phyloP scores from a whole-genome alignment of 2,113 vertebrate genomes.

The Stictonetta naevosa region DNA sequence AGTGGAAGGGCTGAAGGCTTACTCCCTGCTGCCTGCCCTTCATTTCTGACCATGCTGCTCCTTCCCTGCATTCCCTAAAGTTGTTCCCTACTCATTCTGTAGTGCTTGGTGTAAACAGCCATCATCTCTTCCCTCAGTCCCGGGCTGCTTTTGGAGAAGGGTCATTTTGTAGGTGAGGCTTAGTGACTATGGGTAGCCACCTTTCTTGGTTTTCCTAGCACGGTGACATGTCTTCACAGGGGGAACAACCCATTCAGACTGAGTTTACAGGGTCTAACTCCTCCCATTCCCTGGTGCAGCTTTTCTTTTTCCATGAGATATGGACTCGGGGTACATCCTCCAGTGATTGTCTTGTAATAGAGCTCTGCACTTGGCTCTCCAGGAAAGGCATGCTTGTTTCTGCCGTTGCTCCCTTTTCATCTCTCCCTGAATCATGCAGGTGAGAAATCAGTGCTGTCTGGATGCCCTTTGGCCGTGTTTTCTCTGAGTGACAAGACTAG shows the following conservation, averaged over 20 bases:
- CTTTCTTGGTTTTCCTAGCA: background rate
- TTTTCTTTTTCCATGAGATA: background rate
- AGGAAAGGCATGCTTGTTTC: background rate
- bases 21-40: background rate
- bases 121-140: background rate
- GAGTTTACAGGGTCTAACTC: background rate
- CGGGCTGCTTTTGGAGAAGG: background rate
- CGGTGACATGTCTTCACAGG: background rate
- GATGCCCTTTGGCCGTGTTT: conserved; percentile 28
- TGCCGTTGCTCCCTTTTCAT: background rate
- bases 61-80: background rate
- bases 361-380: background rate
- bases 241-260: background rate
- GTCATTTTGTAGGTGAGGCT: background rate
- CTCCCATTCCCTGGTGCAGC: fast-evolving
- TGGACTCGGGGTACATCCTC: background rate
- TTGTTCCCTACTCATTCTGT: background rate
- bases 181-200: background rate
- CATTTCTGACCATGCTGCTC: background rate
- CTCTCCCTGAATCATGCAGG: background rate
- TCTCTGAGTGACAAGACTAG: background rate
- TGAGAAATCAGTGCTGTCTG: background rate
- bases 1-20: background rate
- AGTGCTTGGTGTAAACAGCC: background rate
- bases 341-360: background rate